phyloP scores from a whole-genome alignment of 2,797 vertebrate genomes.

The Peromyscus eremicus region DNA sequence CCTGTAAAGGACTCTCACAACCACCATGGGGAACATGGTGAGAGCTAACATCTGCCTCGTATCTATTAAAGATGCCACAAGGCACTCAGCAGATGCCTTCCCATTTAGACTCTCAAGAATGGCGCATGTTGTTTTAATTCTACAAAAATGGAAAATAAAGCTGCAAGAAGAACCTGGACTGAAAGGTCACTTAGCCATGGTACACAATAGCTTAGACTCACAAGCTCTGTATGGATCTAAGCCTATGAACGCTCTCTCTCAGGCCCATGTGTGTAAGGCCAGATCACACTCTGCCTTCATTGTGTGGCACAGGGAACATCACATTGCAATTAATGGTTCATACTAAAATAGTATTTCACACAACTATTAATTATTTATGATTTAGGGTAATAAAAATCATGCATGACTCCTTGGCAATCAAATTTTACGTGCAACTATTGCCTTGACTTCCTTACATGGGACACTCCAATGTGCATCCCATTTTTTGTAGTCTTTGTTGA shows the following conservation, averaged over 20 bases:
- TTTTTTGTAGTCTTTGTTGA: not conserved
- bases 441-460: not conserved
- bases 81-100: not conserved
- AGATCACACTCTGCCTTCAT: not conserved
- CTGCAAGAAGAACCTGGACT: not conserved
- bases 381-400: not conserved
- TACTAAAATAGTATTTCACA: not conserved
- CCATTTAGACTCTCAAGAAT: not conserved
- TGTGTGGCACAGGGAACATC: not conserved
- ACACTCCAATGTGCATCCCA: not conserved
- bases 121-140: conserved; percentile 2
- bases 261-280: not conserved
- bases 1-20: conserved; percentile 10
- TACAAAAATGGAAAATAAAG: conserved; percentile 22
- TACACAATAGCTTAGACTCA: not conserved
- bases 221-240: not conserved
- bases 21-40: not conserved
- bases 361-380: not conserved
- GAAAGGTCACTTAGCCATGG: not conserved
- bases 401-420: not conserved
- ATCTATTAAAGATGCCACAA: conserved; percentile 26
- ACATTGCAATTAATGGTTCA: not conserved
- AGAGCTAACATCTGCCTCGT: not conserved
- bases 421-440: not conserved
- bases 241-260: not conserved